Base-by-base conservation (phyloP, 2,888 invertebrate species). In the Meiosimyza decipiens region DNA sequence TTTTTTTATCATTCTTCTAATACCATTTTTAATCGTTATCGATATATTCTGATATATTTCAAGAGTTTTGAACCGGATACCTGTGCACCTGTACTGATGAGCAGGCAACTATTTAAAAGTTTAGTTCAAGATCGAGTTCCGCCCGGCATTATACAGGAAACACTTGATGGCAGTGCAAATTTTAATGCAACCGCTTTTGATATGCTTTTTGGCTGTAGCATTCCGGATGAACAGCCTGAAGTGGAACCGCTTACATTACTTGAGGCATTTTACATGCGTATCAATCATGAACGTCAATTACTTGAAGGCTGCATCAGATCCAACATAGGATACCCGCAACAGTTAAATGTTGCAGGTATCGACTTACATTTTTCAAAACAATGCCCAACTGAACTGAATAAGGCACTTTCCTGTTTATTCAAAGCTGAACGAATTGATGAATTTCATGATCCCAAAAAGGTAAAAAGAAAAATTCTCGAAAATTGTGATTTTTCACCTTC, bases 211-310 rank as follows among this genome's bases (percentile, higher is more conserved):
- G 40, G 40, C 2, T 7, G 40, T 40, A 9, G 33, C 0, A 9
- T 76, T 49, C 81, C 83, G 0, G 16, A 65, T 0, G 73, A 72
- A 15, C 77, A 77, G 0, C 52, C 72, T 4, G 71, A 72, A 4
- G 59, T 81, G 2, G 84, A 82, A 64, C 83, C 83, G 9, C 80
- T 84, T 9, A 78, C 79, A 2, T 72, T 84, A 66, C 22, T 84
- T 15, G 84, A 84, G 59, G 84, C 84, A 0, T 77, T 84, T 11
- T 71, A 77, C 6, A 5, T 79, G 47, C 79, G 84, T 13, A 79
- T 84, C 49, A 80, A 81, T 15, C 69, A 75, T 4, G 83, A 84
- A 9, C 78, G 81, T 0, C 64, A 67, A 4, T 67, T 64, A 51
- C n/a, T 73, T 6, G 71, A 62, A 16, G 50, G 60, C 28, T 16